Conservation (phyloP, 2,113 vertebrate genomes). For the Cyphomyrus discorhynchus region DNA sequence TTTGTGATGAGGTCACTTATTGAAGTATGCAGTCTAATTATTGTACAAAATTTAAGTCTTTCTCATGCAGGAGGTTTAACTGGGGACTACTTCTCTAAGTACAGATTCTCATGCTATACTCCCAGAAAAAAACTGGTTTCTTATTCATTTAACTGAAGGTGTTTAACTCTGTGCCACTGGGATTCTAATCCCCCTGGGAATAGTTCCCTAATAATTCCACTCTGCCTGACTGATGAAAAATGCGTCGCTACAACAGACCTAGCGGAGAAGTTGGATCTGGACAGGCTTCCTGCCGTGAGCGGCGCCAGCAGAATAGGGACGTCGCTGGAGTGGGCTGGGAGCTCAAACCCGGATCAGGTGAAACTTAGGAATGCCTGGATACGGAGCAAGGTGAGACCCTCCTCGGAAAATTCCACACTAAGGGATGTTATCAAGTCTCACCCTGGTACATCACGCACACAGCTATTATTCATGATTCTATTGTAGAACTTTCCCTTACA, state of each 20-base stretch:
- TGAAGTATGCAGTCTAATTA: neutral
- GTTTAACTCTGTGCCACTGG: neutral
- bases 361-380: neutral
- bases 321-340: slow-evolving; percentile 20
- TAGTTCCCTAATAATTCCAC: neutral
- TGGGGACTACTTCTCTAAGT: neutral
- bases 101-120: neutral
- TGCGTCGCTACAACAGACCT: neutral
- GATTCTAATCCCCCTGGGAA: neutral
- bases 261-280: neutral
- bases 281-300: neutral
- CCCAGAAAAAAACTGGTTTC: neutral
- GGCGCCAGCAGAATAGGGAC: neutral
- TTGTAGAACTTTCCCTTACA: neutral
- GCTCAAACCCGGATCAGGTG: neutral
- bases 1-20: neutral
- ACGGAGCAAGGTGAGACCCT: slow-evolving; percentile 19
- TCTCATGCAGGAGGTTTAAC: neutral
- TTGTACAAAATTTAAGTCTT: neutral
- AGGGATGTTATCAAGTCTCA: neutral
- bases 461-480: neutral
- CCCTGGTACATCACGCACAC: neutral
- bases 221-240: neutral
- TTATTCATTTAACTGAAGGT: neutral
- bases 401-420: neutral